A percentile compares a stretch with the other conserved stretches of the same genome.
Evolutionary conservation across 1,140 invertebrate species (phyloP).

Genomic region (Cydia splendana): DNA sequence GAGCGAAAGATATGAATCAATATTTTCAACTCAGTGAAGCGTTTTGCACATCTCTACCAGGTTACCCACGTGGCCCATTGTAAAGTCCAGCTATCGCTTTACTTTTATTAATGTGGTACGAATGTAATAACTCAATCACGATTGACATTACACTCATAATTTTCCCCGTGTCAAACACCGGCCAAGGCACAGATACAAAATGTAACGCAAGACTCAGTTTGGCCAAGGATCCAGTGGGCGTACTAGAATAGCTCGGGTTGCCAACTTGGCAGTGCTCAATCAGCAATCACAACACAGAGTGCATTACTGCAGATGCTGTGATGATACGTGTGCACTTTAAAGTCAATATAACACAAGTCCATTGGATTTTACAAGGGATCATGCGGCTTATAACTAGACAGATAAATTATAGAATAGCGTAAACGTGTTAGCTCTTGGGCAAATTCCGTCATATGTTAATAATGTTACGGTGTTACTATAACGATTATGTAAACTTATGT

Average conservation of each 20-base stretch:
- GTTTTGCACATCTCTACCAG: too few species aligned
- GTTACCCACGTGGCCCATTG: too few species aligned
- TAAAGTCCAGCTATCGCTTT: too few species aligned
- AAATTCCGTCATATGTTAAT: not conserved
- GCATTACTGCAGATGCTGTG: conserved; percentile 14
- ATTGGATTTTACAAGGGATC: not conserved
- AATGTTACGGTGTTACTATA: not conserved
- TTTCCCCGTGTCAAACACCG: not conserved
- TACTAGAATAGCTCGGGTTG: conserved; percentile 33
- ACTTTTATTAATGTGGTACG: not conserved
- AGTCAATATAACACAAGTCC: not conserved
- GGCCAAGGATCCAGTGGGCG: conserved; percentile 6
- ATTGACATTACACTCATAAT: not conserved
- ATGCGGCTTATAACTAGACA: not conserved
- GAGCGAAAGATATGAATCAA: too few species aligned
- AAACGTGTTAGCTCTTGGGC: not conserved
- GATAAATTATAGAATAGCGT: not conserved
- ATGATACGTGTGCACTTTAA: not conserved
- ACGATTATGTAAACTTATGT: conserved; percentile 3
- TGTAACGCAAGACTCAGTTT: not conserved
- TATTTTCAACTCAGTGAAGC: too few species aligned
- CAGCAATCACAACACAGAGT: conserved; percentile 41
- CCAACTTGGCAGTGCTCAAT: conserved; percentile 40
- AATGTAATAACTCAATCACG: not conserved
- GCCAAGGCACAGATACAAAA: not conserved